These are phyloP conservation scores for Clarias magur DNA, from an alignment of 2,113 vertebrate genomes.

Conservation along the genomic window DNA sequence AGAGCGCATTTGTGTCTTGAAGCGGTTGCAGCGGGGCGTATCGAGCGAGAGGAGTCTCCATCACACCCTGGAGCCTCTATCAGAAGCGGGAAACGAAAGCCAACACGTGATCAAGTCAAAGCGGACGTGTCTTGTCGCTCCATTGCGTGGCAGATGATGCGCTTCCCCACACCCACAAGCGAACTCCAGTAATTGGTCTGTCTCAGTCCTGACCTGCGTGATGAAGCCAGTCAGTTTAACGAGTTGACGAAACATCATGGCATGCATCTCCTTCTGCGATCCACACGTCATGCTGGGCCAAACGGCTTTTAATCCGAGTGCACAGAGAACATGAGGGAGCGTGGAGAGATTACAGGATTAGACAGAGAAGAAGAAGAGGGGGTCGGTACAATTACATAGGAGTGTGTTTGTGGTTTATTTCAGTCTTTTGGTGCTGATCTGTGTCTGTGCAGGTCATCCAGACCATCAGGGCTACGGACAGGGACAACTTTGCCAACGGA, in stretches of 20 bases:
- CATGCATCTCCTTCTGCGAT: constrained; percentile 24
- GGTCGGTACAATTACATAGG: neutral
- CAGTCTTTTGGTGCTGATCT: constrained; percentile 46
- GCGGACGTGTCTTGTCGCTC: neutral
- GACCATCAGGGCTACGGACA: constrained; percentile 81
- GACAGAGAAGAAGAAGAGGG: neutral
- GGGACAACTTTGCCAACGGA: constrained; percentile 83
- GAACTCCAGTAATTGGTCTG: constrained; percentile 49
- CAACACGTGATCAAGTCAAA: neutral
- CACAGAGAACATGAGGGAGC: neutral
- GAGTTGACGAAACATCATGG: constrained; percentile 52
- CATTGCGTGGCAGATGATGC: neutral
- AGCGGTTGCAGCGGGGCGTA: neutral
- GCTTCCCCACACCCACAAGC: constrained; percentile 34
- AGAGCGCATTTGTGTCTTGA: neutral
- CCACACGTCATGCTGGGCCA: constrained; percentile 12
- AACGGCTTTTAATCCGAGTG: neutral
- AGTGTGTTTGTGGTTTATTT: neutral
- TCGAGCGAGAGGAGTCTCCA: neutral
- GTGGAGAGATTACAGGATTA: neutral
- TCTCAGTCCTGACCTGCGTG: constrained; percentile 34
- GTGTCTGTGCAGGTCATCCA: constrained; percentile 78
- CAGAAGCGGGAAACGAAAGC: constrained; percentile 1
- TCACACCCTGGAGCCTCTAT: constrained; percentile 1
- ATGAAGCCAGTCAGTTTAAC: constrained; percentile 55